These are phyloP conservation scores for Isichthys henryi DNA, from an alignment of 2,113 vertebrate genomes.

Conservation along the genomic window DNA sequence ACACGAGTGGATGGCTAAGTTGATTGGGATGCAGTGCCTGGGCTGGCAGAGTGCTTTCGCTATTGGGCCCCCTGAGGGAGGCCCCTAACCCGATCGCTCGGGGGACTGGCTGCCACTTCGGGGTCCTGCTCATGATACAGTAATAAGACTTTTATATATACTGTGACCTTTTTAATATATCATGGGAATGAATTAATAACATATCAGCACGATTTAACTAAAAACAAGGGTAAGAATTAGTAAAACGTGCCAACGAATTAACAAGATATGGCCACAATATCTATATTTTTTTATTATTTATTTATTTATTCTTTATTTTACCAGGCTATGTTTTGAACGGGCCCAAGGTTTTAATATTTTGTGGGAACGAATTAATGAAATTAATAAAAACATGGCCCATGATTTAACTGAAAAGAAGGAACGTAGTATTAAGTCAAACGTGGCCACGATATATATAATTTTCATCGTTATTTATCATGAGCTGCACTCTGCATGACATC, in stretches of 20 bases:
- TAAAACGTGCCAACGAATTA: neutral
- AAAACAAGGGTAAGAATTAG: neutral
- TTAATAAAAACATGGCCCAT: no score
- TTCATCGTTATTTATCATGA: neutral
- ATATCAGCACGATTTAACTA: neutral
- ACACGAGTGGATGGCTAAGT: neutral
- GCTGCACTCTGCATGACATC: neutral
- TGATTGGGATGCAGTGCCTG: neutral
- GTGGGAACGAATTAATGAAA: no score
- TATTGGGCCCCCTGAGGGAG: no score
- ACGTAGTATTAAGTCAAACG: neutral
- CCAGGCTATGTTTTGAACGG: no score
- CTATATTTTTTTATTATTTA: neutral
- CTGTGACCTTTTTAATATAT: neutral
- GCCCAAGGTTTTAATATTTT: no score
- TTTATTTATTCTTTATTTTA: no score
- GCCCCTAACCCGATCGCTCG: neutral
- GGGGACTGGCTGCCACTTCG: neutral
- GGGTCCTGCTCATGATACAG: neutral
- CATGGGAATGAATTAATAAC: neutral
- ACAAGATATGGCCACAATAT: neutral
- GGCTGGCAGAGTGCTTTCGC: neutral
- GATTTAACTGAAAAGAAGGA: neutral
- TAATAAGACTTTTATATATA: neutral
- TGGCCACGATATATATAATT: neutral